Conservation (phyloP, 2,888 invertebrate species). For the Stegophylla sp. region DNA sequence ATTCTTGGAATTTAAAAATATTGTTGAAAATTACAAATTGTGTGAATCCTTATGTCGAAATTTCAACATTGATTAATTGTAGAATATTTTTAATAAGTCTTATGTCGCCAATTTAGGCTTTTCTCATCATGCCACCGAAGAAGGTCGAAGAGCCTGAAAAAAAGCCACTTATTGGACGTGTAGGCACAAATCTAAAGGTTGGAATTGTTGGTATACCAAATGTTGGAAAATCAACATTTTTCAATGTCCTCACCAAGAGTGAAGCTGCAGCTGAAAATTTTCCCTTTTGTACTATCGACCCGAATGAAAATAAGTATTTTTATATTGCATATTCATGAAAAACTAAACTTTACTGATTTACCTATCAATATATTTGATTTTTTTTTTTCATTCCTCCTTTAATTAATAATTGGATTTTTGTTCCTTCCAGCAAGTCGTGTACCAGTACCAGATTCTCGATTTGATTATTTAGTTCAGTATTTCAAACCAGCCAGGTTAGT, state of each 20-base stretch:
- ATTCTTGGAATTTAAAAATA: neutral
- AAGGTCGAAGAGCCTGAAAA: conserved; percentile 88
- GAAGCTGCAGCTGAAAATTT: conserved; percentile 98
- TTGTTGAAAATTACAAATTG: neutral
- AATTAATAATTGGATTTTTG: conserved; percentile 38
- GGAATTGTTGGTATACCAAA: conserved; percentile 97
- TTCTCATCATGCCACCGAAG: conserved; percentile 78
- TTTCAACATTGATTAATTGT: no score
- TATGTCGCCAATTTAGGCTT: neutral
- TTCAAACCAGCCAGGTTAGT: conserved; percentile 90
- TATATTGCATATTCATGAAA: conserved; percentile 13
- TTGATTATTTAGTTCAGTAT: conserved; percentile 89
- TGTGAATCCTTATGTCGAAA: neutral
- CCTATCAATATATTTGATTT: neutral
- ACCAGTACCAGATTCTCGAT: conserved; percentile 94
- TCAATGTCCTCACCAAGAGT: conserved; percentile 98
- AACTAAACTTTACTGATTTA: neutral
- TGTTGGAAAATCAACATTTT: conserved; percentile 99
- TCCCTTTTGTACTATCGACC: conserved; percentile 99
- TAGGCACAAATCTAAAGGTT: conserved; percentile 94
- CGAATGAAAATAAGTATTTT: conserved; percentile 98
- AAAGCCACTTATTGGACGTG: conserved; percentile 90
- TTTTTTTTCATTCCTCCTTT: neutral
- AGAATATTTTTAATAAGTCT: no score
- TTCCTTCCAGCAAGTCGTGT: conserved; percentile 81